Conservation (phyloP, 1,140 invertebrate genomes). For the Zaprionus taronus region DNA sequence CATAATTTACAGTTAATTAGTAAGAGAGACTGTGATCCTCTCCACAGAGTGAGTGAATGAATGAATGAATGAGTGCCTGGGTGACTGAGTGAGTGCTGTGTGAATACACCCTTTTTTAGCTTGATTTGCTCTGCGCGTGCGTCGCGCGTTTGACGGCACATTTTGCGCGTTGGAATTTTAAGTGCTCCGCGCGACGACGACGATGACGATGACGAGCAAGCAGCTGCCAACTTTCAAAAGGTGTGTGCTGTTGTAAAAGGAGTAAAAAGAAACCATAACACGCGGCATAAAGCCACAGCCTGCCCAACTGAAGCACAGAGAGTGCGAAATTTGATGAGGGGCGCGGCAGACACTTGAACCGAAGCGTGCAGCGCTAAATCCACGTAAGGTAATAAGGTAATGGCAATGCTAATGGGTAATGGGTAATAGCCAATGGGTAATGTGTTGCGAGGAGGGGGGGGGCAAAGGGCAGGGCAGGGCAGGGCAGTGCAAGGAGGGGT, state of each 20-base stretch:
- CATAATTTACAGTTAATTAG: slow-evolving; percentile 39
- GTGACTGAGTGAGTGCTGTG: background rate
- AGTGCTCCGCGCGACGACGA: slow-evolving; percentile 36
- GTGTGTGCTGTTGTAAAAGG: slow-evolving; percentile 11
- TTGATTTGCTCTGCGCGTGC: slow-evolving; percentile 67
- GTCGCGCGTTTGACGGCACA: slow-evolving; percentile 60
- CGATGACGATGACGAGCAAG: background rate
- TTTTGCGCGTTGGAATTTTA: slow-evolving; percentile 42
- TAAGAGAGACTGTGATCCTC: background rate
- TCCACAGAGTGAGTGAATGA: background rate
- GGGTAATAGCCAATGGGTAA: slow-evolving; percentile 39
- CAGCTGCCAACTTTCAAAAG: slow-evolving; percentile 1
- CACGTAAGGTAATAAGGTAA: slow-evolving; percentile 45
- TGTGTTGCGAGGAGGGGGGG: background rate
- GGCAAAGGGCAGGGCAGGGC: background rate
- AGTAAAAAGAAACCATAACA: slow-evolving; percentile 19
- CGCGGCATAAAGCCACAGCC: slow-evolving; percentile 25
- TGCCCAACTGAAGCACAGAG: slow-evolving; percentile 1
- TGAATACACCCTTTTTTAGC: slow-evolving; percentile 33
- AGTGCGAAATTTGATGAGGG: slow-evolving; percentile 51
- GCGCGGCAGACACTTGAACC: slow-evolving; percentile 42
- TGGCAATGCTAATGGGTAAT: slow-evolving; percentile 45
- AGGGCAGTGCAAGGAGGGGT: background rate
- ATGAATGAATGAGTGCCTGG: background rate
- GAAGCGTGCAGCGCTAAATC: slow-evolving; percentile 43